phyloP scores from a whole-genome alignment of 2,113 vertebrate species.

The Labeo catla region DNA sequence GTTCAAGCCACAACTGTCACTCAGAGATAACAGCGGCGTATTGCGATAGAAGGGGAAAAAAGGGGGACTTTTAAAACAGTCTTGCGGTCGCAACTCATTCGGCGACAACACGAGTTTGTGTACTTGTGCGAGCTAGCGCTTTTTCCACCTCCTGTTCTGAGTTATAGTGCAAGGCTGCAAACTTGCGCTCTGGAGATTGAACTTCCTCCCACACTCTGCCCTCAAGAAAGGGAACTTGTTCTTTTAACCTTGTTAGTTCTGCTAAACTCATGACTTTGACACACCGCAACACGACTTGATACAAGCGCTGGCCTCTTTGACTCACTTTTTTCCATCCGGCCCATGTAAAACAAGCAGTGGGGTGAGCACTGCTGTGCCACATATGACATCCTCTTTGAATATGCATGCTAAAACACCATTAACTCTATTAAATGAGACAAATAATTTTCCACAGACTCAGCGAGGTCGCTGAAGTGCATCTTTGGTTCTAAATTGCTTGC shows the following conservation, averaged over 20 bases:
- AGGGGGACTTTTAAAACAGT: conserved; percentile 70
- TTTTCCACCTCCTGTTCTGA: conserved; percentile 50
- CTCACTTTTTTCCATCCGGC: conserved; percentile 57
- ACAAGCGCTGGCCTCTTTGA: conserved; percentile 42
- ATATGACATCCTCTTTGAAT: conserved; percentile 47
- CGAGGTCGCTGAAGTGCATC: background rate
- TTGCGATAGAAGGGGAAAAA: conserved; percentile 41
- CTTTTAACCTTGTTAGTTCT: conserved; percentile 58
- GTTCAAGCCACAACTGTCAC: conserved; percentile 82
- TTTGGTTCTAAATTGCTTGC: background rate
- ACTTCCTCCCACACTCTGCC: conserved; percentile 59
- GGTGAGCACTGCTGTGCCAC: conserved; percentile 37
- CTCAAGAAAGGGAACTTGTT: conserved; percentile 57
- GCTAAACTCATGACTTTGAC: conserved; percentile 47
- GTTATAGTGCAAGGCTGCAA: conserved; percentile 45
- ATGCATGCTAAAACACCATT: conserved; percentile 35
- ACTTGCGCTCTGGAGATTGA: conserved; percentile 38
- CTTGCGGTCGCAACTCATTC: conserved; percentile 71
- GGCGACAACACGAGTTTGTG: conserved; percentile 65
- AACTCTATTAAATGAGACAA: conserved; percentile 26
- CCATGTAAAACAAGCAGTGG: conserved; percentile 41
- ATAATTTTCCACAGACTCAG: background rate
- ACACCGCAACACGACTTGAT: conserved; percentile 54
- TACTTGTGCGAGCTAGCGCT: conserved; percentile 48
- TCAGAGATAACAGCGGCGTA: conserved; percentile 75